Percentiles rank a stretch among this genome's conserved stretches.
phyloP scores from a whole-genome alignment of 1,140 invertebrate species.

The Varroa destructor region DNA sequence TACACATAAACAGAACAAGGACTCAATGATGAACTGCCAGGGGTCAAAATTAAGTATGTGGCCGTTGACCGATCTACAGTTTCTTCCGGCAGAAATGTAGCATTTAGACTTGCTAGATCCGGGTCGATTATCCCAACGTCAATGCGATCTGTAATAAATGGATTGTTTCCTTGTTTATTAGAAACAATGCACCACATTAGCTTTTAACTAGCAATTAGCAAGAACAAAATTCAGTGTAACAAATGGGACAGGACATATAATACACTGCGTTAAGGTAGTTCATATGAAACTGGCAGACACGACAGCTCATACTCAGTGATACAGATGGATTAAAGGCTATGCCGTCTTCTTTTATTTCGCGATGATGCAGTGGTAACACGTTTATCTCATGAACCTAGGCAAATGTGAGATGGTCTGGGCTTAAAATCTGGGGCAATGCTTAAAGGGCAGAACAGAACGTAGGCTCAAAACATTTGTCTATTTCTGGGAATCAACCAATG shows the following conservation, averaged over 20 bases:
- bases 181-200: neutral
- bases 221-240: neutral
- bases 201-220: neutral
- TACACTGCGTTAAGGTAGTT: too few species aligned
- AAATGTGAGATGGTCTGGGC: too few species aligned
- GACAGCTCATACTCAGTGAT: too few species aligned
- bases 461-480: too few species aligned
- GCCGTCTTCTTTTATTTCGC: too few species aligned
- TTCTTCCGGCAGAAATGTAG: slow-evolving; percentile 4
- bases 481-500: too few species aligned
- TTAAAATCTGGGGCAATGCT: too few species aligned
- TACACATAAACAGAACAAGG: neutral
- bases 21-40: neutral
- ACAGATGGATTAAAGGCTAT: too few species aligned
- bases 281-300: too few species aligned
- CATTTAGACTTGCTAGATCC: neutral
- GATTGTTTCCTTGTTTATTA: neutral
- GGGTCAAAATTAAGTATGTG: slow-evolving; percentile 20
- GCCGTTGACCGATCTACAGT: slow-evolving; percentile 7
- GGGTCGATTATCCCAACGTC: slow-evolving; percentile 12
- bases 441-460: too few species aligned
- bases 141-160: slow-evolving; percentile 16
- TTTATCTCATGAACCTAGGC: too few species aligned
- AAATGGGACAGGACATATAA: neutral
- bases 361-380: too few species aligned